These are phyloP conservation scores for Apamea sordens DNA, from an alignment of 2,888 invertebrate genomes.

Conservation along the genomic window DNA sequence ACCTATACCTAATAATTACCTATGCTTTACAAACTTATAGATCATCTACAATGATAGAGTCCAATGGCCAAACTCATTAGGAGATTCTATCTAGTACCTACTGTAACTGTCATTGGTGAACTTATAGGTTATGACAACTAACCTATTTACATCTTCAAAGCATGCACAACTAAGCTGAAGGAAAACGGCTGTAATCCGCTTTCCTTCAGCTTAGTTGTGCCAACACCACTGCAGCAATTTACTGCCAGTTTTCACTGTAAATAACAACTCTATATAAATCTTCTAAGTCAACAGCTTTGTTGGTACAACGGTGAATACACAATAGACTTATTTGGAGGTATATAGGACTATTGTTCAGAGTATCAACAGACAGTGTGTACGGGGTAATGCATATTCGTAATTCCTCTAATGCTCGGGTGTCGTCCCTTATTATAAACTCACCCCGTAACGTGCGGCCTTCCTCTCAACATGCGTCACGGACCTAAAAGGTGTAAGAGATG, in stretches of 20 bases:
- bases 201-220: too few species aligned
- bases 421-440: conserved; percentile 49
- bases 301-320: conserved; percentile 21
- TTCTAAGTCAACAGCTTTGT: conserved; percentile 35
- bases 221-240: not conserved
- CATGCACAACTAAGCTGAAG: not conserved
- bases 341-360: conserved; percentile 33
- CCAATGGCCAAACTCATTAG: not conserved
- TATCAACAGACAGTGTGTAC: conserved; percentile 39
- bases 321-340: conserved; percentile 12
- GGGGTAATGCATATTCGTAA: conserved; percentile 53
- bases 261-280: conserved; percentile 25
- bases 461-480: conserved; percentile 11
- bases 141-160: conserved; percentile 9
- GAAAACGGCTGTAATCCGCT: too few species aligned
- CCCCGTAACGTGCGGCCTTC: conserved; percentile 6
- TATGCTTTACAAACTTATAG: not conserved
- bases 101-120: too few species aligned
- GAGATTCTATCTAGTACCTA: not conserved
- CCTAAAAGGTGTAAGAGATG: not conserved
- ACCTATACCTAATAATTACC: too few species aligned
- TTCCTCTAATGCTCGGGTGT: conserved; percentile 52
- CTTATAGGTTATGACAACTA: not conserved
- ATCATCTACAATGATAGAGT: not conserved
- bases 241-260: conserved; percentile 6